Base-by-base conservation (phyloP, 2,113 vertebrate species). In the Sylvia atricapilla region DNA sequence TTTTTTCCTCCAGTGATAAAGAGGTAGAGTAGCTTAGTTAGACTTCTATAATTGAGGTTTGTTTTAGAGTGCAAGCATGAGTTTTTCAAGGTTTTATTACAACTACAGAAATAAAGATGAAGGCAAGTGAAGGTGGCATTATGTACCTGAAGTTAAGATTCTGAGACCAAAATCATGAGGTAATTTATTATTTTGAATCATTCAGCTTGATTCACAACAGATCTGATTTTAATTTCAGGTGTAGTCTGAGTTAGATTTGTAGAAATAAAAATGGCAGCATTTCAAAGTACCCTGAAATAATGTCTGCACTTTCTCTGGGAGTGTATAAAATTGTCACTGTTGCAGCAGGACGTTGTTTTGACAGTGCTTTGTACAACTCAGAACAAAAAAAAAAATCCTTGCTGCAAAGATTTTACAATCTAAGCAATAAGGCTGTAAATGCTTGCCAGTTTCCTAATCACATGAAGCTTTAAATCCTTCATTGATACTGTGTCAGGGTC, bases 321-420 rank as follows among this genome's bases (percentile, higher is more conserved):
- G 24, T 11, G 13, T 85, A 89, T 75, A 75, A 67, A 90, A 75
- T 88, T 72, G 70, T 72, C 72, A 20, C 13, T 83, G 21, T 64
- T 92, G 66, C 41, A 82, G 39, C 49, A 81, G 70, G 81, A 68
- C 9, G 5, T 84, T 84, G 47, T 93, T 95, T 75, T 95, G 56
- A 84, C 52, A 76, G 21, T 74, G 35, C 50, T 63, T 90, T 66
- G 55, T 60, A 69, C 50, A 89, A 84, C 21, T 62, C 12, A 8
- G 41, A 82, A 64, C 27, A 56, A 91, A 50, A 92, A 79, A 52
- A 59, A 39, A 28, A 50, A 25, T 25, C 55, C 70, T 82, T 64
- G 24, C 72, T 66, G 37, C 19, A 9, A 59, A 87, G 47, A 79
- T 44, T 73, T 80, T 79, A 46, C 20, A 64, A 15, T 88, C 35